Evolutionary conservation across 2,113 vertebrate genomes (phyloP).

Genomic region (Sceloporus tristichus): DNA sequence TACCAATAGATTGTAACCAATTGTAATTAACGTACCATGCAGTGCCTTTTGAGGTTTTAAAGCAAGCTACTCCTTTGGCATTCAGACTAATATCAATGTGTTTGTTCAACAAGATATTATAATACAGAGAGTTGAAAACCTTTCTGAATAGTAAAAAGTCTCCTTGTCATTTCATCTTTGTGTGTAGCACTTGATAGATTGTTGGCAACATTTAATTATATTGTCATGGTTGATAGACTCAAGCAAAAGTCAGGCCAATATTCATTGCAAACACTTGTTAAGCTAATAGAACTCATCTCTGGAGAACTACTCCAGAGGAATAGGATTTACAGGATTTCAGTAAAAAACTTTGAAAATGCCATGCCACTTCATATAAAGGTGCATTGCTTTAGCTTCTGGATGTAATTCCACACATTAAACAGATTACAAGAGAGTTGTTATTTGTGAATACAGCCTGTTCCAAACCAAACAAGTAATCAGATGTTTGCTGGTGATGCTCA

Average conservation of each 20-base stretch:
- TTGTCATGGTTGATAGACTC: slow-evolving; percentile 64
- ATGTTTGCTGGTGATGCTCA: not conserved
- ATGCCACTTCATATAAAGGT: slow-evolving; percentile 48
- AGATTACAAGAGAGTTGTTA: not conserved
- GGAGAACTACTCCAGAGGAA: slow-evolving; percentile 30
- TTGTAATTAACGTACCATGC: slow-evolving; percentile 49
- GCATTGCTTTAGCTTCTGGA: slow-evolving; percentile 45
- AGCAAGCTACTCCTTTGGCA: slow-evolving; percentile 53
- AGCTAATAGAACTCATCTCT: slow-evolving; percentile 57
- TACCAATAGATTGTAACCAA: not conserved
- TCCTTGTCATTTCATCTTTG: slow-evolving; percentile 62
- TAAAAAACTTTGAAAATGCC: slow-evolving; percentile 58
- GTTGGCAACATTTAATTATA: slow-evolving; percentile 73
- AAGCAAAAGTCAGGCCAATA: slow-evolving; percentile 63
- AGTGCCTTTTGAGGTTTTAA: slow-evolving; percentile 52
- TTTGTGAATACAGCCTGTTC: not conserved
- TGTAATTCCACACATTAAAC: slow-evolving; percentile 19
- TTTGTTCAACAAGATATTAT: slow-evolving; percentile 66
- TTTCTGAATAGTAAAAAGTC: slow-evolving; percentile 61
- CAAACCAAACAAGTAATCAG: slow-evolving; percentile 4
- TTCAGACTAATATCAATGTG: slow-evolving; percentile 52
- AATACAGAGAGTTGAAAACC: slow-evolving; percentile 58
- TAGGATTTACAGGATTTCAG: slow-evolving; percentile 63
- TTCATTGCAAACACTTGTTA: slow-evolving; percentile 59
- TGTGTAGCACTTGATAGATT: slow-evolving; percentile 64